Evolutionary conservation across 2,888 invertebrate species (phyloP).

Genomic region (Dynastes grantii): DNA sequence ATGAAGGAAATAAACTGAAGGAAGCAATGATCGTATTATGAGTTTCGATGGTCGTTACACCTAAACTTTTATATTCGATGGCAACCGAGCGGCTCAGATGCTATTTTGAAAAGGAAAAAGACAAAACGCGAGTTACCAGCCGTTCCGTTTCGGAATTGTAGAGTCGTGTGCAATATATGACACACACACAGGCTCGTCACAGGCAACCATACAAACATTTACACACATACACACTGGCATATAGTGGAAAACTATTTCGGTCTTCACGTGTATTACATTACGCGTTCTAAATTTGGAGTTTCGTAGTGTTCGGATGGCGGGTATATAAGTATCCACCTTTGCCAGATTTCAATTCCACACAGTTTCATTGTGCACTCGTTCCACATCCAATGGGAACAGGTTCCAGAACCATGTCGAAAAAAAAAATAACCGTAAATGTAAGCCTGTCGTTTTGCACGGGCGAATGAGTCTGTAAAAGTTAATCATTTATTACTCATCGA

Average conservation of each 20-base stretch:
- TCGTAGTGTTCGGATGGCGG: constrained; percentile 28
- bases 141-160: constrained; percentile 48
- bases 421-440: background rate
- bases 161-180: constrained; percentile 73
- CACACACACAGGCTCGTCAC: constrained; percentile 63
- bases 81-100: constrained; percentile 16
- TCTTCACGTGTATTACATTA: constrained; percentile 74
- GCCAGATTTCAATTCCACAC: constrained; percentile 45
- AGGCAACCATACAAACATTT: constrained; percentile 8
- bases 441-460: background rate
- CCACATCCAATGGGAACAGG: constrained; percentile 5
- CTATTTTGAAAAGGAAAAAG: constrained; percentile 52
- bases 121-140: constrained; percentile 45
- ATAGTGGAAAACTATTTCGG: constrained; percentile 72
- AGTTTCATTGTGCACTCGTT: constrained; percentile 26
- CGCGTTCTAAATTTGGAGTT: constrained; percentile 73
- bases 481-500: constrained; percentile 36
- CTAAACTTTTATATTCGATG: constrained; percentile 9
- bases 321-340: constrained; percentile 58
- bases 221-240: constrained; percentile 28
- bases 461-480: constrained; percentile 2
- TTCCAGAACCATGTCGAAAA: constrained; percentile 27
- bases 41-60: background rate
- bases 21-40: constrained; percentile 13
- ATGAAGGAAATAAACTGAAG: constrained; percentile 18